Evolutionary conservation across 2,888 invertebrate genomes (phyloP), one percentile per base, ranked within the genome.

Genomic region (Catocala sponsa): DNA sequence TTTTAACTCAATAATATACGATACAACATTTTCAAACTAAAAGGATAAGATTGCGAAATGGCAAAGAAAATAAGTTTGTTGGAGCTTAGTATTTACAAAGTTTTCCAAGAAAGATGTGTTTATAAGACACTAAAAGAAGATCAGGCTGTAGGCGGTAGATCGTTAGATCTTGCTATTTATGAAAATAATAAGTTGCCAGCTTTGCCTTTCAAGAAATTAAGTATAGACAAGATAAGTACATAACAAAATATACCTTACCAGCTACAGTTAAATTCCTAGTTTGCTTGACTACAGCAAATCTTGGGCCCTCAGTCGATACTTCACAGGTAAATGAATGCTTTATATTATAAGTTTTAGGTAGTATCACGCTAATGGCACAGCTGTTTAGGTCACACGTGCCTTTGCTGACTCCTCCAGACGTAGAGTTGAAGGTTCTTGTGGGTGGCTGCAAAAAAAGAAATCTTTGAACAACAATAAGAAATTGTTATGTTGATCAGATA

Each of bases 261-360:
- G 94, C 94, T 6, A 93, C 89, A 12, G 94, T 93, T 58, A 94
- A 78, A 58, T 91, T 88, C 78, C 91, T 94, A 4, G 91, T 91
- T 65, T 91, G 88, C 81, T 92, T 94, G 42, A 91, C 94, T 9
- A 94, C 91, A 0, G 92, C 94, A 55, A 94, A 94, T 71, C 94
- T 78, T 0, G 94, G 94, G 0, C 94, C 91, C 46, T 94, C 94
- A 0, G 92, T 89, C 7, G 94, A 94, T 0, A 94, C 94, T 64
- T 94, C 94, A 55, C 94, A 94, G 0, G 91, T 93, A 73, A 92
- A 94, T 0, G 90, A 84, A 5, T 92, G 82, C 67, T 85, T 83
- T 0, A 88, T 84, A 67, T 92, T 91, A 73, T 86, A 91, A 38
- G 77, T 80, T 70, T 79, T 86, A 0, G 94, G 92, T 0, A 94